These are phyloP conservation scores for Takifugu flavidus DNA, from an alignment of 2,113 vertebrate genomes.

Conservation along the genomic window DNA sequence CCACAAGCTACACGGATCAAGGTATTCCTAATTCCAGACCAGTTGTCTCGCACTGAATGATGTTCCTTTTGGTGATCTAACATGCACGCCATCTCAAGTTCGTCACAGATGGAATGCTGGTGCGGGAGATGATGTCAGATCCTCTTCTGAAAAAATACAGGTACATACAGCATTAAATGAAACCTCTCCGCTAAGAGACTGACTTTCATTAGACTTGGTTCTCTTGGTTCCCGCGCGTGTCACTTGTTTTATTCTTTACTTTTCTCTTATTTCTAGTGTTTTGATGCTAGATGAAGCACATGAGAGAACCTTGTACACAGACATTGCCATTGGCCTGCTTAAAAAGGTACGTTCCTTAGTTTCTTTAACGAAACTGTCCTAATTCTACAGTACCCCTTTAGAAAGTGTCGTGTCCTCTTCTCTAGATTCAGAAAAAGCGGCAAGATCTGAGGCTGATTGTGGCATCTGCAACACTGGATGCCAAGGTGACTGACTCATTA, in stretches of 20 bases:
- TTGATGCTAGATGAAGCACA: conserved; percentile 97
- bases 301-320: conserved; percentile 94
- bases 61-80: not conserved
- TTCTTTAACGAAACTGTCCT: not conserved
- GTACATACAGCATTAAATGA: conserved; percentile 61
- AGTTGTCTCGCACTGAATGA: not conserved
- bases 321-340: conserved; percentile 94
- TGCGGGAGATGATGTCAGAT: conserved; percentile 98
- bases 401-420: not conserved
- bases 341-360: conserved; percentile 84
- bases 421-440: conserved; percentile 93
- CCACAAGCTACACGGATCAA: conserved; percentile 91
- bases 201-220: not conserved
- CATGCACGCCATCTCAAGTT: conserved; percentile 75
- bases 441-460: conserved; percentile 92
- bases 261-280: conserved; percentile 73
- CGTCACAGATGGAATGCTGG: conserved; percentile 96
- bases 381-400: not conserved
- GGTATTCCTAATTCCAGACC: conserved; percentile 65
- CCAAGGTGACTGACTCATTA: conserved; percentile 81
- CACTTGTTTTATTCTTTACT: conserved; percentile 1
- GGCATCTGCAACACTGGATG: conserved; percentile 96
- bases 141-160: conserved; percentile 95
- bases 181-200: not conserved
- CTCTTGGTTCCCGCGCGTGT: no score